Conservation (phyloP, 2,113 vertebrate genomes). For the Carassius auratus region DNA sequence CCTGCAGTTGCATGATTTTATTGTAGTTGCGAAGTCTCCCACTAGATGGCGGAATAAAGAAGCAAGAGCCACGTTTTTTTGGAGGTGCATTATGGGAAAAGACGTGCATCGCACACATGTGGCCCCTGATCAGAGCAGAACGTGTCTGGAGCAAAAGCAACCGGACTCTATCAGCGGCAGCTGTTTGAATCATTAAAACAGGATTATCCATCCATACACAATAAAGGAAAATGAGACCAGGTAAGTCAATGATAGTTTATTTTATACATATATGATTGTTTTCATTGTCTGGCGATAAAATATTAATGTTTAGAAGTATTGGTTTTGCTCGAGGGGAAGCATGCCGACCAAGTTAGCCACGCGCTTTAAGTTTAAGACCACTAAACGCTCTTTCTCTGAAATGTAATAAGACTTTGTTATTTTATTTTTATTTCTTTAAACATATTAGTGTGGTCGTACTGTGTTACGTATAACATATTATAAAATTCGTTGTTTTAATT, state of each 20-base stretch:
- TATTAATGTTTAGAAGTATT: background rate
- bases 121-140: constrained; percentile 4
- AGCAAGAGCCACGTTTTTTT: background rate
- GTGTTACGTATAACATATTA: no score
- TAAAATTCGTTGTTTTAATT: background rate
- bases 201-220: background rate
- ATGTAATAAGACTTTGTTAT: background rate
- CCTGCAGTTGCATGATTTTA: background rate
- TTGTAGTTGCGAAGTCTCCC: background rate
- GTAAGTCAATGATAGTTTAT: background rate
- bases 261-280: background rate
- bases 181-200: background rate
- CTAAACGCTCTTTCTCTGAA: background rate
- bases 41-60: background rate
- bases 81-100: constrained; percentile 38
- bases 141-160: background rate
- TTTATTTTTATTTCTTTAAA: background rate
- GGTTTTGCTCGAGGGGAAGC: background rate
- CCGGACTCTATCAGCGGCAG: fast-evolving
- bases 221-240: constrained; percentile 36
- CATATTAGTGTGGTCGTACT: background rate
- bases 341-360: constrained; percentile 9
- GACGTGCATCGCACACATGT: constrained; percentile 19
- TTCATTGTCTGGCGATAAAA: background rate
- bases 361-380: background rate